Conservation (phyloP, 2,888 invertebrate species). For the Coenonympha arcania region DNA sequence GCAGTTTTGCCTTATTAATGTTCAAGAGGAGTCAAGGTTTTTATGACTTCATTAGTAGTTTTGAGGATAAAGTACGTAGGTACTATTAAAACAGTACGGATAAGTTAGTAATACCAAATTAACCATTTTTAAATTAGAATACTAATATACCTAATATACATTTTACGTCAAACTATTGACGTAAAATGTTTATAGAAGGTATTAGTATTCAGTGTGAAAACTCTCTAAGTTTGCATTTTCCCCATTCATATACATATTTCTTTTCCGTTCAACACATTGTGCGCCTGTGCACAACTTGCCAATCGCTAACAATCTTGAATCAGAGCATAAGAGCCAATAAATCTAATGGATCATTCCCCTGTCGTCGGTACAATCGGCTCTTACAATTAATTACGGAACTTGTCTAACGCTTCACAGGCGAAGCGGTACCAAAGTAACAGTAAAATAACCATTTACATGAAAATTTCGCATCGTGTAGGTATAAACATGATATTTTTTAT, state of each 20-base stretch:
- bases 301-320: conserved; percentile 26
- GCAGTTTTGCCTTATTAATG: too few species aligned
- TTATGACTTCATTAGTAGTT: too few species aligned
- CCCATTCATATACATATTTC: background rate
- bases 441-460: conserved; percentile 18
- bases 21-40: too few species aligned
- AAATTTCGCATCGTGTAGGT: conserved; percentile 6
- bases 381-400: conserved; percentile 38
- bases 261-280: background rate
- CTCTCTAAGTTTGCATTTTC: background rate
- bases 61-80: too few species aligned
- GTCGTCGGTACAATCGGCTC: conserved; percentile 35
- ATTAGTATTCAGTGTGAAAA: too few species aligned
- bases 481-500: conserved; percentile 3
- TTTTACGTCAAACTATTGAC: too few species aligned
- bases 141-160: too few species aligned
- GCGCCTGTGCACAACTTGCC: conserved; percentile 20
- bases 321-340: conserved; percentile 33
- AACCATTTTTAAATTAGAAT: too few species aligned
- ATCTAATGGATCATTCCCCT: conserved; percentile 36
- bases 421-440: conserved; percentile 25
- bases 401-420: conserved; percentile 29
- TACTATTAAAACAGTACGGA: too few species aligned
- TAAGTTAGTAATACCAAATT: too few species aligned
- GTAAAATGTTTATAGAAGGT: too few species aligned